A percentile compares a stretch with the other conserved stretches of the same genome.
These are phyloP conservation scores for Monopis laevigella DNA, from an alignment of 2,888 invertebrate genomes.

Conservation along the genomic window DNA sequence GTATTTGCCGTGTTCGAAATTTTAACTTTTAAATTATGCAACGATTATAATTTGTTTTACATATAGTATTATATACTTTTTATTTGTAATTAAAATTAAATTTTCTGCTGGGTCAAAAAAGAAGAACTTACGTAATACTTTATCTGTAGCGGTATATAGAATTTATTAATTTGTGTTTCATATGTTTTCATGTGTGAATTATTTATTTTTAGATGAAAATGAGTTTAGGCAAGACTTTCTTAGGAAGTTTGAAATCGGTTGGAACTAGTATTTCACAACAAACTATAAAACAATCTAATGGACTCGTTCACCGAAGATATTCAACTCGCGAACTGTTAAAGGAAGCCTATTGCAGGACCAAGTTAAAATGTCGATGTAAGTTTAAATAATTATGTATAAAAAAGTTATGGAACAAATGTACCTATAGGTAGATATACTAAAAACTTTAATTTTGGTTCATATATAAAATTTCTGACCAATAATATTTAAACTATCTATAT, in stretches of 20 bases:
- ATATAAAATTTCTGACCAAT: too few relatives aligned
- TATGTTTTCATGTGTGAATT: too few relatives aligned
- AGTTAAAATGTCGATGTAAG: slow-evolving; percentile 79
- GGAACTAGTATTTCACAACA: slow-evolving; percentile 30
- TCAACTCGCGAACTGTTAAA: slow-evolving; percentile 55
- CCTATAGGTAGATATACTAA: background rate
- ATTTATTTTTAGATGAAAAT: slow-evolving; percentile 19
- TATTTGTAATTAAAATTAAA: too few relatives aligned
- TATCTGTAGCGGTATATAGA: too few relatives aligned
- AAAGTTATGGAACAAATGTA: background rate
- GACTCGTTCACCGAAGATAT: slow-evolving; percentile 20
- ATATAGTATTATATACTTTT: too few relatives aligned
- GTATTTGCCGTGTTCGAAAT: slow-evolving; percentile 11
- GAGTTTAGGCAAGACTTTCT: slow-evolving; percentile 28
- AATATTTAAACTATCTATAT: too few relatives aligned
- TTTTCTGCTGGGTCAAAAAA: too few relatives aligned
- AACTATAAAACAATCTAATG: slow-evolving; percentile 24
- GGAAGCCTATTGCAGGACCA: slow-evolving; percentile 72
- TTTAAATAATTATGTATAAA: slow-evolving; percentile 25
- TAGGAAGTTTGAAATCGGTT: slow-evolving; percentile 29
- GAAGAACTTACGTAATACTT: too few relatives aligned
- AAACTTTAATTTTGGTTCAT: background rate
- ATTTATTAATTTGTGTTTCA: slow-evolving; percentile 2
- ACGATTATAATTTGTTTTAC: slow-evolving; percentile 22
- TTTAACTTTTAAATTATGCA: slow-evolving; percentile 23